These are phyloP conservation scores for Lasioglossum morio DNA, from an alignment of 2,888 invertebrate genomes.

Conservation along the genomic window DNA sequence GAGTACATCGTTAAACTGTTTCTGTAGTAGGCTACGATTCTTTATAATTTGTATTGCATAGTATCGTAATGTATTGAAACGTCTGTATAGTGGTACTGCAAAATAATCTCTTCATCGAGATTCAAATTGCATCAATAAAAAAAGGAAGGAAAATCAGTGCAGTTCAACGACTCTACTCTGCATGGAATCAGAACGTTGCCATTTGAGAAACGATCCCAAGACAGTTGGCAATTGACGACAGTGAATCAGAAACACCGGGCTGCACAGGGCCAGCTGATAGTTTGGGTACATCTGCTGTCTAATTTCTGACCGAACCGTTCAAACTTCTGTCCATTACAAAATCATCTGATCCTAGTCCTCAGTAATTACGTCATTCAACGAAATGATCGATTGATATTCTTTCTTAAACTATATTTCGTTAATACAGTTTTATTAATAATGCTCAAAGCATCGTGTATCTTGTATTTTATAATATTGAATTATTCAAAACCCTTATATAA, in stretches of 20 bases:
- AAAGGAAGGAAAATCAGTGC: background rate
- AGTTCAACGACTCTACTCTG: background rate
- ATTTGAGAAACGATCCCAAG: conserved; percentile 22
- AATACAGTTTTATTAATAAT: background rate
- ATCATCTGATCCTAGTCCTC: background rate
- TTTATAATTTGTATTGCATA: too few relatives aligned
- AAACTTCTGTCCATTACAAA: conserved; percentile 15
- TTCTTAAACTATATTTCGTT: background rate
- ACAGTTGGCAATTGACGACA: conserved; percentile 50
- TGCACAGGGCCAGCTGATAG: conserved; percentile 78
- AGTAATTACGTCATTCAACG: conserved; percentile 8
- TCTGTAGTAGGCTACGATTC: too few relatives aligned
- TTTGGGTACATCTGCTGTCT: conserved; percentile 80
- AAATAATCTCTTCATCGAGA: too few relatives aligned
- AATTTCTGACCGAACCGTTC: conserved; percentile 55
- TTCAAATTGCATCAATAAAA: too few relatives aligned
- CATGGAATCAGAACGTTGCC: background rate
- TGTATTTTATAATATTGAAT: background rate
- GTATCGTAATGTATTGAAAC: too few relatives aligned
- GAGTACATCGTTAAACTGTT: too few relatives aligned
- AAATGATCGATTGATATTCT: background rate
- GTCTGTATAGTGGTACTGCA: too few relatives aligned
- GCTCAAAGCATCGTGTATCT: background rate
- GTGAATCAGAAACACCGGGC: conserved; percentile 76
- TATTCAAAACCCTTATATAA: too few relatives aligned